Conservation (phyloP, 2,113 vertebrate genomes). For the Plecotus auritus region DNA sequence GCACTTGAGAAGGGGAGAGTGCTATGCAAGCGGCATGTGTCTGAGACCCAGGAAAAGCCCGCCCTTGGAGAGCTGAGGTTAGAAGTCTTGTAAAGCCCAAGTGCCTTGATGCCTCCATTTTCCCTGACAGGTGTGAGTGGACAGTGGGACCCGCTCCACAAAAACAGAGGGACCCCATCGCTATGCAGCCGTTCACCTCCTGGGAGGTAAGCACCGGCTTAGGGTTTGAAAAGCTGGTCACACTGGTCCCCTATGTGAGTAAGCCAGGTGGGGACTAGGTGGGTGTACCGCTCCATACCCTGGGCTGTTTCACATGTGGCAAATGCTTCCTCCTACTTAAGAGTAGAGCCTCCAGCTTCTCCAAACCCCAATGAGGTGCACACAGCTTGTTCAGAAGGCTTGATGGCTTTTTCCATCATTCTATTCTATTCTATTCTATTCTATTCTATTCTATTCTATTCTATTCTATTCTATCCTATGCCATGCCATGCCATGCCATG, state of each 20-base stretch:
- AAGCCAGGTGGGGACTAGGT: accelerated
- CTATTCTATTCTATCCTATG: neutral
- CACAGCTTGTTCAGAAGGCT: neutral
- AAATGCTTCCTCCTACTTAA: neutral
- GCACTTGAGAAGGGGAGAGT: neutral
- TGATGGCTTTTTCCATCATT: neutral
- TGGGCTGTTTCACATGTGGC: neutral
- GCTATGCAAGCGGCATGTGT: accelerated
- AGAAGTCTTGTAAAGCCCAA: neutral
- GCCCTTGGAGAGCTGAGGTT: neutral
- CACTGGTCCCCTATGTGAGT: neutral
- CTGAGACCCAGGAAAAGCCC: neutral
- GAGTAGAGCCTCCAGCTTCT: neutral
- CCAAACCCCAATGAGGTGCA: no score
- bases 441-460: neutral
- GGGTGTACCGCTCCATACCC: neutral
- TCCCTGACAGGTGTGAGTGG: neutral
- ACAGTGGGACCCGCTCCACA: neutral
- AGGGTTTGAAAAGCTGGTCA: neutral
- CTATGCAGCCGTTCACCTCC: neutral
- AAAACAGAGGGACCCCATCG: neutral
- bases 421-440: neutral
- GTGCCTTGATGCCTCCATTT: neutral
- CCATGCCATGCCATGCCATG: accelerated
- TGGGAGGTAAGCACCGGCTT: neutral